Evolutionary conservation across 2,797 vertebrate genomes (phyloP), one percentile per base, ranked within the genome.

Genomic region (Eidolon dupreanum): DNA sequence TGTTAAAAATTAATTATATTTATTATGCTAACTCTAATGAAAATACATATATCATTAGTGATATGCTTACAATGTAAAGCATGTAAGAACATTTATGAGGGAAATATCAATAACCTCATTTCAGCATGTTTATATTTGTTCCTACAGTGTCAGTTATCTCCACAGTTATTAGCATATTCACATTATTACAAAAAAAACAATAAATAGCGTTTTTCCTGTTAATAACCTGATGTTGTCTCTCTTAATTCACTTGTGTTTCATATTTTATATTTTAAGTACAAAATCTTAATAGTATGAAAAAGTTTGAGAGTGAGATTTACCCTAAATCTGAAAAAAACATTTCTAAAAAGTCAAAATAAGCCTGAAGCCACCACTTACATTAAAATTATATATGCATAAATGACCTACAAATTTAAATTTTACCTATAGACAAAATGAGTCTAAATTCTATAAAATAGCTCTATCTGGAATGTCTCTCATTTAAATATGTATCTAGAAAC

Each of bases 1-100:
- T 78, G 97, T 97, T 97, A 96, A 94, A 97, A 94, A 97, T 97
- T 97, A 95, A 97, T 97, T 97, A 94, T 96, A 86, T 97, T 96
- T 89, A 97, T 96, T 96, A 94, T 97, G 90, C 90, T 79, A 97
- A 74, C 78, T 96, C 53, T 97, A 97, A 97, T 96, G 95, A 97
- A 96, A 92, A 97, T 74, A 66, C 92, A 97, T 97, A 96, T 88
- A 97, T 97, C 96, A 96, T 97, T 96, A 94, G 94, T 94, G 94
- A 94, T 97, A 96, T 53, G 78, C 71, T 87, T 95, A 91, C 51
- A 94, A 83, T 87, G 71, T 95, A 83, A 94, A 94, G 66, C 73
- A 55, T 36, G 36, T 93, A 92, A 96, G 84, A 97, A 84, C 82
- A 91, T 95, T 97, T 96, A 86, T 91, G 82, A 97, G 28, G 65